phyloP scores from a whole-genome alignment of 2,888 invertebrate genomes.

The Andrena marginata region DNA sequence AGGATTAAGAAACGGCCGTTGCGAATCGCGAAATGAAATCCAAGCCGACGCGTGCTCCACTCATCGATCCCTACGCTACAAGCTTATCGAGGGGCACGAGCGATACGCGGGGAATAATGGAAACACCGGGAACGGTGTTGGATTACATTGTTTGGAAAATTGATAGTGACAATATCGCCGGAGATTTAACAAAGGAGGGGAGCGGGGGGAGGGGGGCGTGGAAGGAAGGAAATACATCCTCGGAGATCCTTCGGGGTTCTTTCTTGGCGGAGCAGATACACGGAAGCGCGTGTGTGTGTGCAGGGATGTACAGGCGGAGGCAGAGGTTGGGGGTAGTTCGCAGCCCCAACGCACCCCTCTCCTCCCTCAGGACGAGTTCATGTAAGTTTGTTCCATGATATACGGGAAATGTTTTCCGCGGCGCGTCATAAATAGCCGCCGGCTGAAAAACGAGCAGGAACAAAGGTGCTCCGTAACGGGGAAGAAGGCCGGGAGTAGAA shows the following conservation, averaged over 20 bases:
- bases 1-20: slow-evolving; percentile 29
- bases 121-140: slow-evolving; percentile 37
- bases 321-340: slow-evolving; percentile 28
- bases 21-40: slow-evolving; percentile 43
- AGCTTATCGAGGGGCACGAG: neutral
- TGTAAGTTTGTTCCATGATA: slow-evolving; percentile 79
- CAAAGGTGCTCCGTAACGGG: slow-evolving; percentile 45
- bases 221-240: slow-evolving; percentile 49
- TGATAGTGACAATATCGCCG: slow-evolving; percentile 58
- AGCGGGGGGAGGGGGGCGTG: neutral
- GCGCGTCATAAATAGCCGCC: slow-evolving; percentile 79
- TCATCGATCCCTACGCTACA: neutral
- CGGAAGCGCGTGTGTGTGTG: neutral
- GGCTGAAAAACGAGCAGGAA: slow-evolving; percentile 45
- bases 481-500: slow-evolving; percentile 38
- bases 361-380: slow-evolving; percentile 72
- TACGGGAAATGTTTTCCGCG: slow-evolving; percentile 81
- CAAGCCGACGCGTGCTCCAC: neutral
- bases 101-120: slow-evolving; percentile 17
- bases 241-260: slow-evolving; percentile 34
- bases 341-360: neutral
- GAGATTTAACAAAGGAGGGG: slow-evolving; percentile 50
- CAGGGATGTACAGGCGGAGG: slow-evolving; percentile 2
- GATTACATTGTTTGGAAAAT: slow-evolving; percentile 57
- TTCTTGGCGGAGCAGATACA: slow-evolving; percentile 30